phyloP scores from a whole-genome alignment of 2,888 invertebrate genomes.

The Idaea straminata region DNA sequence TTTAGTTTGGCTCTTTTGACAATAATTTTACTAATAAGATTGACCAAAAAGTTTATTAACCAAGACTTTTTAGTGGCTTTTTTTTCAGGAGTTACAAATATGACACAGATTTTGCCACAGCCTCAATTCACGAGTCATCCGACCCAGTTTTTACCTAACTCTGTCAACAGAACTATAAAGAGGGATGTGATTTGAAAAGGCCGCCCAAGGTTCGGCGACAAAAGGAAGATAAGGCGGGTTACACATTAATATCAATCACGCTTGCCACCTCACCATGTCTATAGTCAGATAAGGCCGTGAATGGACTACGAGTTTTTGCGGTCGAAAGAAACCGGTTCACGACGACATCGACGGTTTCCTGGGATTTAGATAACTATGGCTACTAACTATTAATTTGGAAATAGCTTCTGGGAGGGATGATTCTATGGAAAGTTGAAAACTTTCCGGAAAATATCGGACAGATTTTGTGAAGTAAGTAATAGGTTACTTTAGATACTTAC shows the following conservation, averaged over 20 bases:
- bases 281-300: conserved; percentile 61
- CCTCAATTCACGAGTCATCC: not conserved
- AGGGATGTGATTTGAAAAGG: conserved; percentile 46
- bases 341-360: not conserved
- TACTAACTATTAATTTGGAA: conserved; percentile 11
- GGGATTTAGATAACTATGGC: not conserved
- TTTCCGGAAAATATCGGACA: not conserved
- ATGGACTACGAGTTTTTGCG: conserved; percentile 48
- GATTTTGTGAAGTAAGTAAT: not conserved
- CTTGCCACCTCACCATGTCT: conserved; percentile 44
- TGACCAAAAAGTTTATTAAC: too few species aligned
- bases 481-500: not conserved
- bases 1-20: not conserved
- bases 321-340: conserved; percentile 21
- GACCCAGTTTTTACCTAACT: conserved; percentile 40
- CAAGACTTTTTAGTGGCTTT: too few species aligned
- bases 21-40: not conserved
- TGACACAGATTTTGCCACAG: not conserved
- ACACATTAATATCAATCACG: conserved; percentile 73
- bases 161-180: conserved; percentile 39
- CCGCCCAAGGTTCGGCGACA: conserved; percentile 37
- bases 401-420: not conserved
- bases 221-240: conserved; percentile 57
- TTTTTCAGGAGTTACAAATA: not conserved
- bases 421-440: not conserved